These are phyloP conservation scores for Blastomussa wellsi DNA, from an alignment of 92 coral and sea anemone genomes.

Conservation along the genomic window DNA sequence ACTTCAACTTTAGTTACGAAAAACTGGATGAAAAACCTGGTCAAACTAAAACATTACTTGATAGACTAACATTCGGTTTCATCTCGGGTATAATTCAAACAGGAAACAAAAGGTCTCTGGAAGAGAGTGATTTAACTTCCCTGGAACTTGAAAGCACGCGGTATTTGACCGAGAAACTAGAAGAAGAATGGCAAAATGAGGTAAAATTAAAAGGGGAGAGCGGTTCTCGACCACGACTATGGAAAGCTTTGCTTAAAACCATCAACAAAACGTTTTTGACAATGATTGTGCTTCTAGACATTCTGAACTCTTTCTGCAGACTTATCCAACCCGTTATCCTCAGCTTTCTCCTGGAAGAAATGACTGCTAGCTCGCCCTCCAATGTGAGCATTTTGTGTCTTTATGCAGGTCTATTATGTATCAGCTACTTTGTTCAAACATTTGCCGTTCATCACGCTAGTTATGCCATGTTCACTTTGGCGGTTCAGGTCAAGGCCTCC, in stretches of 20 bases:
- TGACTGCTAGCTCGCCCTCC: neutral
- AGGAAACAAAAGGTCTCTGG: neutral
- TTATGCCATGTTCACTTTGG: neutral
- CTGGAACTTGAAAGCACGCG: neutral
- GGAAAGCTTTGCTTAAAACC: neutral
- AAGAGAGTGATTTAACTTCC: neutral
- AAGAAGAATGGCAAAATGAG: neutral
- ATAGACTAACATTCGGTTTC: neutral
- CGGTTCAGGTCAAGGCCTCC: slow-evolving; percentile 40
- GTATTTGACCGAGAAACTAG: neutral
- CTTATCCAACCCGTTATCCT: slow-evolving; percentile 19
- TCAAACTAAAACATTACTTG: neutral
- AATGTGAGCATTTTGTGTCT: neutral
- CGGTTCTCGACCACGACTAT: neutral
- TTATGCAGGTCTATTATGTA: neutral
- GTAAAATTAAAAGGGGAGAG: neutral
- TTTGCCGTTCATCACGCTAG: neutral
- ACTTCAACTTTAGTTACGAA: neutral
- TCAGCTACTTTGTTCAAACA: neutral
- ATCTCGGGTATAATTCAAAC: slow-evolving; percentile 2
- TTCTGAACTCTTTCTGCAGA: neutral
- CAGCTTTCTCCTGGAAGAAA: slow-evolving; percentile 15
- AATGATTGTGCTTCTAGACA: neutral
- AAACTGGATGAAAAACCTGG: neutral
- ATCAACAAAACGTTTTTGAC: neutral